Conservation (phyloP, 2,797 vertebrate species). For the Rhincodon typus region DNA sequence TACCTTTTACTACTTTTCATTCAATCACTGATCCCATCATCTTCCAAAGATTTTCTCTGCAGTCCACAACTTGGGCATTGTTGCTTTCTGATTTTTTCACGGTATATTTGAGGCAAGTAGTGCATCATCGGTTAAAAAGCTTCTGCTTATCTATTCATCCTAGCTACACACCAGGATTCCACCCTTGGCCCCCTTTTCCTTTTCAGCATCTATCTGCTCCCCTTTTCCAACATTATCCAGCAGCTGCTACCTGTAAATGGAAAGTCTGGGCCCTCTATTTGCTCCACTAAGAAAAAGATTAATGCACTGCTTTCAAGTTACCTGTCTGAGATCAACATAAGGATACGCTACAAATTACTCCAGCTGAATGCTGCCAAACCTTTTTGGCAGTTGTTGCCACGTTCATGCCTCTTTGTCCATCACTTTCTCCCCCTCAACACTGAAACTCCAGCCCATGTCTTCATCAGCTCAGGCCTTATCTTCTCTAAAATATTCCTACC, state of each 20-base stretch:
- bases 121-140: background rate
- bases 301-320: background rate
- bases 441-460: background rate
- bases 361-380: background rate
- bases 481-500: background rate
- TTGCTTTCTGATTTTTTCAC: background rate
- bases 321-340: background rate
- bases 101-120: no score
- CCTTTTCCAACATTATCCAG: background rate
- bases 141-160: background rate
- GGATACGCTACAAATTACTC: background rate
- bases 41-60: background rate
- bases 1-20: background rate
- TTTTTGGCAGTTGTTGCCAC: background rate
- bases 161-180: background rate
- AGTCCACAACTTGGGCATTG: background rate
- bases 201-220: background rate
- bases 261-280: background rate
- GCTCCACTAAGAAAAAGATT: background rate
- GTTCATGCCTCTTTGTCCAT: background rate
- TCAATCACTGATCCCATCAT: background rate
- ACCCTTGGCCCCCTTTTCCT: background rate
- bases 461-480: background rate
- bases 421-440: background rate
- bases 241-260: background rate